Base-by-base conservation (phyloP, 2,888 invertebrate genomes). In the Pardosa pseudoannulata region DNA sequence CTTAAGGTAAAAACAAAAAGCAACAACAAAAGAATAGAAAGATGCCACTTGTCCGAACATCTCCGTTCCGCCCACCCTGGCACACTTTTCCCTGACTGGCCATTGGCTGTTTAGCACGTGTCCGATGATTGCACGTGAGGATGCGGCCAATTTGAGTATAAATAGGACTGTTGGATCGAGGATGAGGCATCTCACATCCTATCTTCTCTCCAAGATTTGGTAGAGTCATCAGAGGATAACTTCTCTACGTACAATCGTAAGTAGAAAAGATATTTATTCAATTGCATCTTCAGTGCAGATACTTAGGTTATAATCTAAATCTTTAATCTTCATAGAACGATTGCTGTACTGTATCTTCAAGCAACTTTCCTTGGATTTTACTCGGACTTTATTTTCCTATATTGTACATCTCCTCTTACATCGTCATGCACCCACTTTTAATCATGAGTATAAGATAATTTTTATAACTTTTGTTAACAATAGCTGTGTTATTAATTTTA, bases 91-190 rank as follows among this genome's bases (percentile, higher is more conserved):
- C 65, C 27, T 46, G 3, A n/a, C 0, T 29, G 16, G 28, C 39
- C 16, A 85, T 85, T 85, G 83, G 83, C n/a, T 27, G 73, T 13
- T n/a, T 27, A 31, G 56, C 83, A 85, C 83, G 83, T 85, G 83
- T 56, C 50, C 70, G n/a, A 65, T 67, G 13, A n/a, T 31, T 28
- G 50, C 64, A 39, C 83, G 78, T 76, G 83, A 67, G 73, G 67
- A 64, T 29, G n/a, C 19, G 31, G 1, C 50, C 50, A 74, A 46
- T 64, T 23, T 19, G 41, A 41, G 75, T 85, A 85, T 85, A 85
- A 78, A 85, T 68, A 79, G 41, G 73, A 67, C 56, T 41, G 32
- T 28, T 27, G 68, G 64, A 67, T 72, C 31, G 36, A 16, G 46
- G 72, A 80, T 72, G 73, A 50, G 46, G 64, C 78, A 78, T 56